phyloP scores from a whole-genome alignment of 2,888 invertebrate species.

The Chrysotoxum bicinctum region DNA sequence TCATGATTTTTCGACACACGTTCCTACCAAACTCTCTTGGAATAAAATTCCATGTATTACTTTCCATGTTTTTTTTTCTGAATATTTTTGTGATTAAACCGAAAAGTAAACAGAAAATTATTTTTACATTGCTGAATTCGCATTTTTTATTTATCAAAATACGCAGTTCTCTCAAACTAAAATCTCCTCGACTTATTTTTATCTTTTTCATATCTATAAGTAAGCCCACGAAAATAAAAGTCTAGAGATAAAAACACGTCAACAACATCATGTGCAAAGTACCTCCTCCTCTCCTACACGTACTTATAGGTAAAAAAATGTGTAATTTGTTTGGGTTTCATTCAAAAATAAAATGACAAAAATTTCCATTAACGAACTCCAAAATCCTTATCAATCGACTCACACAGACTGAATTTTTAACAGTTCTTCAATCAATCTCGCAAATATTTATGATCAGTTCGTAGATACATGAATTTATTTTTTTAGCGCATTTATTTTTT shows the following conservation, averaged over 20 bases:
- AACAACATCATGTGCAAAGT: not conserved
- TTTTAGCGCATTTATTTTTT: not conserved
- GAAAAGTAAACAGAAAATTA: not conserved
- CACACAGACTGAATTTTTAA: slow-evolving; percentile 36
- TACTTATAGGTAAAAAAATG: not conserved
- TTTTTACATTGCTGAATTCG: not conserved
- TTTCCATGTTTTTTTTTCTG: no score
- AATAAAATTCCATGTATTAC: no score
- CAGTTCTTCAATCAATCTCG: slow-evolving; percentile 51
- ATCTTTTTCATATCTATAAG: not conserved
- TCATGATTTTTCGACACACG: no score
- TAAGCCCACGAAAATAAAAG: not conserved
- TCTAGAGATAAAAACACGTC: slow-evolving; percentile 1
- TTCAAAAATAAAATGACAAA: slow-evolving; percentile 17
- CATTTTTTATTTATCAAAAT: not conserved
- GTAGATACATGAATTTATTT: not conserved
- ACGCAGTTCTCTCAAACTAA: not conserved
- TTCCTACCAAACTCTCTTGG: no score
- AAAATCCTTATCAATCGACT: slow-evolving; percentile 34
- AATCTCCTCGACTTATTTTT: not conserved
- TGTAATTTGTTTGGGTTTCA: slow-evolving; percentile 11
- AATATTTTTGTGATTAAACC: no score
- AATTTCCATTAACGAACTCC: slow-evolving; percentile 17
- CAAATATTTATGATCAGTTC: slow-evolving; percentile 32
- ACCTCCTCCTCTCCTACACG: not conserved